A percentile compares a stretch with the other conserved stretches of the same genome.
phyloP scores from a whole-genome alignment of 2,888 invertebrate species.

The Callyntrura guangdongensis region DNA sequence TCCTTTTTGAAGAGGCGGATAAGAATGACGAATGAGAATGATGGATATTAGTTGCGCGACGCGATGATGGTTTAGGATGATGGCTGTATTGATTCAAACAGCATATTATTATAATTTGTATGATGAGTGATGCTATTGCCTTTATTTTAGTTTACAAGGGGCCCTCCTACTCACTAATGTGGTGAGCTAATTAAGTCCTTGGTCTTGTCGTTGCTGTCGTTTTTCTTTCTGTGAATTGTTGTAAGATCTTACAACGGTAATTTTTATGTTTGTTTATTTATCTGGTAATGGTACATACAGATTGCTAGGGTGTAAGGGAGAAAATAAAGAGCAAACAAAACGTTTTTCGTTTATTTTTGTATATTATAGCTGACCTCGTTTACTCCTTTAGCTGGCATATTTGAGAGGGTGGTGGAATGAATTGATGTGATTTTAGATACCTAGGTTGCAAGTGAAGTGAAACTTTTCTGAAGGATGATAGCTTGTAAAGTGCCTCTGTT shows the following conservation, averaged over 20 bases:
- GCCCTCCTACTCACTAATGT: constrained; percentile 30
- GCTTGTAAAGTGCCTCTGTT: neutral
- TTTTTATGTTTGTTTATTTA: neutral
- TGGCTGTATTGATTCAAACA: constrained; percentile 34
- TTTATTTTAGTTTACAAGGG: neutral
- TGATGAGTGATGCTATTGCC: neutral
- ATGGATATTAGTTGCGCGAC: constrained; percentile 14
- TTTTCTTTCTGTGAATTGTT: constrained; percentile 1
- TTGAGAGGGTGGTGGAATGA: constrained; percentile 42
- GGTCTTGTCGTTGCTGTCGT: constrained; percentile 26
- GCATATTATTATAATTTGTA: neutral
- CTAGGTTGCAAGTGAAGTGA: neutral
- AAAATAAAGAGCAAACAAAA: constrained; percentile 43
- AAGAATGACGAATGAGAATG: constrained; percentile 35
- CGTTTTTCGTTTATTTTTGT: constrained; percentile 30
- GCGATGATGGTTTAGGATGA: constrained; percentile 5
- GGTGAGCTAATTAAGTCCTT: constrained; percentile 52
- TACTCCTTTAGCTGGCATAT: constrained; percentile 19
- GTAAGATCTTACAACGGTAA: constrained; percentile 30
- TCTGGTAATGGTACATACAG: neutral
- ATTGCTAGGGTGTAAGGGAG: neutral
- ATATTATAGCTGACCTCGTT: constrained; percentile 61
- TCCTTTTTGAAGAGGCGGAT: constrained; percentile 44
- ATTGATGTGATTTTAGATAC: constrained; percentile 29
- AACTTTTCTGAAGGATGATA: constrained; percentile 17